Percentiles rank a stretch among this genome's conserved stretches.
Conservation (phyloP, 2,113 vertebrate species). For the Megaceryle maxima region DNA sequence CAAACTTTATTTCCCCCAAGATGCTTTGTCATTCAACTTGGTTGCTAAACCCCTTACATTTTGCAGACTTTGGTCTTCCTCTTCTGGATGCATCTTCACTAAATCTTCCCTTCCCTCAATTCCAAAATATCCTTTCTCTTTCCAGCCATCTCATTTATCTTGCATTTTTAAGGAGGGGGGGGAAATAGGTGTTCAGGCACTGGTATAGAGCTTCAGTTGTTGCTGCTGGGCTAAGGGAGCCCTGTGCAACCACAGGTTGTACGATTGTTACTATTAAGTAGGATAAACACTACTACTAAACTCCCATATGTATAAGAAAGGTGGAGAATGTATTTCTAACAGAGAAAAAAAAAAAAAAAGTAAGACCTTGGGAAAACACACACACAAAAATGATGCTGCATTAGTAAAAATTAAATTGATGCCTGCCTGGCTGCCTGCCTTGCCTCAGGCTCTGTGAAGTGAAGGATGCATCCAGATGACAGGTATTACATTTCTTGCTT, state of each 20-base stretch:
- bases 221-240: background rate
- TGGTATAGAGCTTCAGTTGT: background rate
- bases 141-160: background rate
- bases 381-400: accelerated
- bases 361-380: background rate
- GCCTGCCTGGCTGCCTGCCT: background rate
- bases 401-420: background rate
- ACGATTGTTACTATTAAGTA: background rate
- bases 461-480: background rate
- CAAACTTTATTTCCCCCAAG: background rate
- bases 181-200: background rate
- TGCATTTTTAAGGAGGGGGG: background rate
- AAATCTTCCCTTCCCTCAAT: background rate
- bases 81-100: background rate
- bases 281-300: background rate
- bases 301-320: background rate
- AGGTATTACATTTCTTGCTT: background rate
- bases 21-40: slow-evolving; percentile 9
- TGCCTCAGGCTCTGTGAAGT: background rate
- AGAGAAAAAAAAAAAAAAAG: background rate
- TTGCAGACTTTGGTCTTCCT: background rate
- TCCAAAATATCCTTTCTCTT: background rate
- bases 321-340: background rate
- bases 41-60: background rate
- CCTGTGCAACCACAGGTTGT: background rate